These are phyloP conservation scores for Baronia brevicornis DNA, from an alignment of 2,888 invertebrate genomes.

Conservation along the genomic window DNA sequence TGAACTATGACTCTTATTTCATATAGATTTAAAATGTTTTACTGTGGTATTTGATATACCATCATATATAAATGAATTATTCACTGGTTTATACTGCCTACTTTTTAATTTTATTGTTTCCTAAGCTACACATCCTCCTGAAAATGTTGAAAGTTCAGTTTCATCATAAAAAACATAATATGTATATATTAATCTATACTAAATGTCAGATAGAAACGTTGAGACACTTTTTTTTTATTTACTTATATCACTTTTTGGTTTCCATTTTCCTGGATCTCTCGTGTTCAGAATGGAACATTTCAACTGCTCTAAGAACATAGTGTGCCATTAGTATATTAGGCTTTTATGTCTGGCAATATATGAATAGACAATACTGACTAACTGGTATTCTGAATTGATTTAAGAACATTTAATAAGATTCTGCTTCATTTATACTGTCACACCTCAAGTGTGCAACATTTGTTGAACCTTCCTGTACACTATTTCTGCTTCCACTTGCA, in stretches of 20 bases:
- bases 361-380: slow-evolving; percentile 74
- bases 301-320: slow-evolving; percentile 93
- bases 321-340: slow-evolving; percentile 91
- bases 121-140: slow-evolving; percentile 95
- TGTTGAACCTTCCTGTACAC: slow-evolving; percentile 88
- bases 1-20: too few species aligned
- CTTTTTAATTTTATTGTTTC: slow-evolving; percentile 97
- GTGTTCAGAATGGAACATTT: slow-evolving; percentile 91
- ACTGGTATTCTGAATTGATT: slow-evolving; percentile 88
- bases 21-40: slow-evolving; percentile 81
- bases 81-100: slow-evolving; percentile 95
- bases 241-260: slow-evolving; percentile 92
- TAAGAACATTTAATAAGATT: slow-evolving; percentile 87
- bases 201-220: slow-evolving; percentile 90
- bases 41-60: slow-evolving; percentile 91
- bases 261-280: slow-evolving; percentile 92
- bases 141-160: slow-evolving; percentile 92
- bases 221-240: slow-evolving; percentile 84
- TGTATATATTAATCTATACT: slow-evolving; percentile 95
- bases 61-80: slow-evolving; percentile 97
- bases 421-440: slow-evolving; percentile 84
- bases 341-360: slow-evolving; percentile 81
- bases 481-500: slow-evolving; percentile 84
- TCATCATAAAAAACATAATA: slow-evolving; percentile 97
- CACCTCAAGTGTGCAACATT: slow-evolving; percentile 84